Evolutionary conservation across 2,797 vertebrate species (phyloP).

Genomic region (Syngnathus rostellatus): DNA sequence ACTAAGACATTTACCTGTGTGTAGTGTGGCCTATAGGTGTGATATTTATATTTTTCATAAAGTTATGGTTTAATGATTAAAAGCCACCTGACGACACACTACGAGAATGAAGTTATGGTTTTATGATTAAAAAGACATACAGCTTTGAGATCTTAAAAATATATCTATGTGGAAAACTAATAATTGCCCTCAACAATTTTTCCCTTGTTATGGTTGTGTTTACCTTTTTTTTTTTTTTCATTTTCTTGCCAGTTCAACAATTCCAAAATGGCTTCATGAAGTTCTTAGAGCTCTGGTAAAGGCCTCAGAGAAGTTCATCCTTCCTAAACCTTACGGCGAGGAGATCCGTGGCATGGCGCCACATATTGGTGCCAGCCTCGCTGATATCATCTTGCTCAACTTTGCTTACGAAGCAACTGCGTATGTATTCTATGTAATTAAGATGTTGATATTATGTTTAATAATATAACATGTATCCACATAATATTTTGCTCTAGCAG

Average conservation of each 20-base stretch:
- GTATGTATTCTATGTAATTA: slow-evolving; percentile 64
- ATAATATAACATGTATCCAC: not conserved
- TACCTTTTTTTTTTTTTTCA: not conserved
- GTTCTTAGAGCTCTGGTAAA: slow-evolving; percentile 55
- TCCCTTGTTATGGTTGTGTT: not conserved
- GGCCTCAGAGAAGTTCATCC: slow-evolving; percentile 66
- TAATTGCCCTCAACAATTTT: not conserved
- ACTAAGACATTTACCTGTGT: too few relatives aligned
- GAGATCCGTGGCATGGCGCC: slow-evolving; percentile 79
- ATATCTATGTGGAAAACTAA: not conserved
- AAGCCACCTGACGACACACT: too few relatives aligned
- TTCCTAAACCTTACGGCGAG: slow-evolving; percentile 74
- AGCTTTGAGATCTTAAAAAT: not conserved
- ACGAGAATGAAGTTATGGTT: too few relatives aligned
- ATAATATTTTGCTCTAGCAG: slow-evolving; percentile 49
- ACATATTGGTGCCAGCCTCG: slow-evolving; percentile 54
- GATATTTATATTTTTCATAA: too few relatives aligned
- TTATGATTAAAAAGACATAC: not conserved
- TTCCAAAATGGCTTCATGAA: slow-evolving; percentile 81
- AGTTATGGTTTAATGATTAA: too few relatives aligned
- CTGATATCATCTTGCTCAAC: slow-evolving; percentile 81
- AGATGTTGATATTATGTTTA: not conserved
- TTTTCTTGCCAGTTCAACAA: slow-evolving; percentile 50
- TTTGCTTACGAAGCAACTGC: slow-evolving; percentile 84
- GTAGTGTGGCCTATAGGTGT: too few relatives aligned